Evolutionary conservation across 2,113 vertebrate genomes (phyloP).

Genomic region (Oreochromis aureus): DNA sequence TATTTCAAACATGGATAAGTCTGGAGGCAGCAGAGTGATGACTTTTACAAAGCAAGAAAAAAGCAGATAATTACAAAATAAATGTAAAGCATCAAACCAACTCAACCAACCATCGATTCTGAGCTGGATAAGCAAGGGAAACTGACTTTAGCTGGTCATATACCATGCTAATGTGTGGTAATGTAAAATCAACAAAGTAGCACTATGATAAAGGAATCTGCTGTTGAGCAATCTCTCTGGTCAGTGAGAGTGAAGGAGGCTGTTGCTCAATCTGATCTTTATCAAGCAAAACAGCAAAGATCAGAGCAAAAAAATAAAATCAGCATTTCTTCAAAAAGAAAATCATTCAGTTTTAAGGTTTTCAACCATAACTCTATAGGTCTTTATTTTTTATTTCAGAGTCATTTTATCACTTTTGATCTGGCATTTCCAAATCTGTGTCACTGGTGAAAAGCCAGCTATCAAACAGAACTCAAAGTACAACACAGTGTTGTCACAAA

Average conservation of each 20-base stretch:
- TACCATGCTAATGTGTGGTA: background rate
- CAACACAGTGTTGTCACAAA: too few relatives aligned
- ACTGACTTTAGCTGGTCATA: background rate
- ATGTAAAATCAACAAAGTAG: background rate
- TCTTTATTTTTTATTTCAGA: background rate
- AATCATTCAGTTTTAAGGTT: background rate
- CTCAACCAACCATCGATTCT: background rate
- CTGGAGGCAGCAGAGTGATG: background rate
- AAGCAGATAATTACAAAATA: background rate
- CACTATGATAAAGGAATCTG: background rate
- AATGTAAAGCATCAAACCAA: background rate
- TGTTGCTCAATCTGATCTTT: background rate
- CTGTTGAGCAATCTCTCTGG: background rate
- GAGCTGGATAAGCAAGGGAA: background rate
- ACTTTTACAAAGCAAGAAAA: background rate
- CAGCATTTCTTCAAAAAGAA: background rate
- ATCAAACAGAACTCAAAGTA: too few relatives aligned
- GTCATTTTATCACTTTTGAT: too few relatives aligned
- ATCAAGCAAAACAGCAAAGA: background rate
- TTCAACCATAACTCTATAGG: background rate
- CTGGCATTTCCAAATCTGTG: too few relatives aligned
- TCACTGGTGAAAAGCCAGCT: too few relatives aligned
- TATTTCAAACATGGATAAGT: background rate
- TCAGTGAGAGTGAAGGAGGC: background rate
- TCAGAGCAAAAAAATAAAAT: background rate